Evolutionary conservation across 2,797 vertebrate species (phyloP), one percentile per base, ranked within the genome.

Genomic region (Sebastiscus tertius): DNA sequence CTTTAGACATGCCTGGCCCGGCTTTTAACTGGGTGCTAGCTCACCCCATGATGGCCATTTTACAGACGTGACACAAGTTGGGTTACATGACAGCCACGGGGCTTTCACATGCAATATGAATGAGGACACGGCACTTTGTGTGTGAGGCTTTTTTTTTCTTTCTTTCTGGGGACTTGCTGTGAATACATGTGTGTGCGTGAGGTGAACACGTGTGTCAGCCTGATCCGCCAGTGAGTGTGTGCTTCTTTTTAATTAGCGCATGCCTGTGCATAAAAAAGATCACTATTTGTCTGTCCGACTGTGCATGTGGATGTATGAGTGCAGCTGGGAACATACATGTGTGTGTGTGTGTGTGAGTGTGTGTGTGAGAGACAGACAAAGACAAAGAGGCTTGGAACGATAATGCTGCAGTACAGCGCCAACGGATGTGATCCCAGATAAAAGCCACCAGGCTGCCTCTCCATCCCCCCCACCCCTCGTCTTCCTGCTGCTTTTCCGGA

Each of bases 381-480:
- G 90, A 93, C 82, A 92, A 87, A 88, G 88, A 84, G 85, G 65
- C 80, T 88, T 85, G 87, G 85, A 89, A 80, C 1, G 72, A 90
- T 91, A 87, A 89, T 85, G 84, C 86, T 64, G 81, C 83, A 81
- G 80, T 70, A 60, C 80, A 77, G 71, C 67, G 33, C 81, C 76
- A 88, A 63, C 79, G 85, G 91, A 92, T 90, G 89, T 91, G 89
- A 90, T 88, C 83, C 85, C 85, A 88, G 90, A 92, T 93, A 86
- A 90, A 89, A 92, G 89, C 80, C 88, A 88, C 84, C 82, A 54
- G 84, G 27, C 79, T 81, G 79, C 72, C 77, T 82, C 88, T 76
- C 79, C 64, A 36, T 59, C 63, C 79, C 80, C 79, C 87, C 70
- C 12, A 24, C 24, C 36, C 36, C 5, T 65, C 75, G 12, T 77